phyloP scores from a whole-genome alignment of 2,888 invertebrate species.

The Parnassius apollo region DNA sequence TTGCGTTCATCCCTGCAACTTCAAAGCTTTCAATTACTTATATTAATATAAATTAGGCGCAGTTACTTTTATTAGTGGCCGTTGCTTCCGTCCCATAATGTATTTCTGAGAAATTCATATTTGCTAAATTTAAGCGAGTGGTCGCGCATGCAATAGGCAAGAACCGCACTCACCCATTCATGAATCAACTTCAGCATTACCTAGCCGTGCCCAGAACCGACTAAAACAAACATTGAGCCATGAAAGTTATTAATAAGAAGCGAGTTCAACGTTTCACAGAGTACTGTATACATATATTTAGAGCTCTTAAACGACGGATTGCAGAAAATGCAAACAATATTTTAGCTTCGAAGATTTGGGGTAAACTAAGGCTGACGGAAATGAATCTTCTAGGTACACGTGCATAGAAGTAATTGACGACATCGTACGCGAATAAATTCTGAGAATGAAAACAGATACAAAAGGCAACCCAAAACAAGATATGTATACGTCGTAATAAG shows the following conservation, averaged over 20 bases:
- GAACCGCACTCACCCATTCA: slow-evolving; percentile 70
- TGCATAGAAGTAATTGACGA: neutral
- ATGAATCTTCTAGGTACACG: slow-evolving; percentile 36
- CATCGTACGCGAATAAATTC: slow-evolving; percentile 6
- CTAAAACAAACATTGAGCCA: slow-evolving; percentile 70
- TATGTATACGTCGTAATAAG: slow-evolving; percentile 18
- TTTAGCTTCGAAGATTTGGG: neutral
- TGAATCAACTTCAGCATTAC: slow-evolving; percentile 79
- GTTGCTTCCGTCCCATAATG: slow-evolving; percentile 68
- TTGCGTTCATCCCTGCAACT: neutral
- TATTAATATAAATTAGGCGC: slow-evolving; percentile 15
- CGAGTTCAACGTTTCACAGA: slow-evolving; percentile 75
- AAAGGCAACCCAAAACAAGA: slow-evolving; percentile 17
- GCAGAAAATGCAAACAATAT: slow-evolving; percentile 47
- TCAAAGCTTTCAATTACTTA: slow-evolving; percentile 16
- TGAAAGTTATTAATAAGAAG: slow-evolving; percentile 75
- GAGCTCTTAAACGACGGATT: slow-evolving; percentile 48
- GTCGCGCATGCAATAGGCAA: slow-evolving; percentile 48
- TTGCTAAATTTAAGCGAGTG: slow-evolving; percentile 71
- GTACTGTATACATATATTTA: slow-evolving; percentile 60
- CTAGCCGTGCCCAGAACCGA: slow-evolving; percentile 66
- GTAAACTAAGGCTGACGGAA: slow-evolving; percentile 34
- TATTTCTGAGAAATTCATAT: slow-evolving; percentile 67
- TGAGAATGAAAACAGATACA: slow-evolving; percentile 10
- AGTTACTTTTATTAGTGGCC: slow-evolving; percentile 20